These are phyloP conservation scores for Myrmecophaga tridactyla DNA, from an alignment of 2,113 vertebrate species.

Conservation along the genomic window DNA sequence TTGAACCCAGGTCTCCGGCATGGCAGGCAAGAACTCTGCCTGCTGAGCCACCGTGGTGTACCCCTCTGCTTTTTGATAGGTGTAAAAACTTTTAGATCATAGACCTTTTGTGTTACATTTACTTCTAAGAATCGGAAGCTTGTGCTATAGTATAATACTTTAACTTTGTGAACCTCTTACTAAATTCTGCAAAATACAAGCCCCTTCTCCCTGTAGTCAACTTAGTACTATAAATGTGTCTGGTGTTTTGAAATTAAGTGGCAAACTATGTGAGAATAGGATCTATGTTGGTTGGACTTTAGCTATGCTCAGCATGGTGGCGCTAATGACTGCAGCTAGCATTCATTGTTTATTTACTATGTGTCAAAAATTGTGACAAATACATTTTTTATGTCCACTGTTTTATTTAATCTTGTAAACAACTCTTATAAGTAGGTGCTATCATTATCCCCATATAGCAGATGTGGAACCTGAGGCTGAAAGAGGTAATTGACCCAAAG, in stretches of 20 bases:
- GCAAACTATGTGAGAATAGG: background rate
- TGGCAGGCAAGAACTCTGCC: too few species aligned
- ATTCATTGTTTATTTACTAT: background rate
- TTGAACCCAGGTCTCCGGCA: too few species aligned
- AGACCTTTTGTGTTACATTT: slow-evolving; percentile 23
- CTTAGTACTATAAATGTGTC: background rate
- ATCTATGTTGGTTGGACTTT: background rate
- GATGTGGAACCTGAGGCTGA: slow-evolving; percentile 12
- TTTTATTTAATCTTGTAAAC: slow-evolving; percentile 41
- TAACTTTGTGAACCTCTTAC: slow-evolving; percentile 41
- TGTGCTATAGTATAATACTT: background rate
- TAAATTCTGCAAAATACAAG: slow-evolving; percentile 32
- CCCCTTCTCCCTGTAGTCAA: background rate
- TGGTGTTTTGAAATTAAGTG: background rate
- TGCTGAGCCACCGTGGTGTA: too few species aligned
- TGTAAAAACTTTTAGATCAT: slow-evolving; percentile 28
- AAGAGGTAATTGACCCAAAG: background rate
- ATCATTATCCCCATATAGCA: background rate
- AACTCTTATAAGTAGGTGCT: background rate
- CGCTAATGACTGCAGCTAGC: background rate
- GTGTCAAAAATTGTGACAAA: background rate
- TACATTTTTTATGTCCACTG: background rate
- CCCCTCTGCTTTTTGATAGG: slow-evolving; percentile 3
- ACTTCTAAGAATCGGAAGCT: slow-evolving; percentile 27
- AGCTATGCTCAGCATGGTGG: background rate